Evolutionary conservation across 2,797 vertebrate species (phyloP), one percentile per base, ranked within the genome.

Genomic region (Zonotrichia albicollis): DNA sequence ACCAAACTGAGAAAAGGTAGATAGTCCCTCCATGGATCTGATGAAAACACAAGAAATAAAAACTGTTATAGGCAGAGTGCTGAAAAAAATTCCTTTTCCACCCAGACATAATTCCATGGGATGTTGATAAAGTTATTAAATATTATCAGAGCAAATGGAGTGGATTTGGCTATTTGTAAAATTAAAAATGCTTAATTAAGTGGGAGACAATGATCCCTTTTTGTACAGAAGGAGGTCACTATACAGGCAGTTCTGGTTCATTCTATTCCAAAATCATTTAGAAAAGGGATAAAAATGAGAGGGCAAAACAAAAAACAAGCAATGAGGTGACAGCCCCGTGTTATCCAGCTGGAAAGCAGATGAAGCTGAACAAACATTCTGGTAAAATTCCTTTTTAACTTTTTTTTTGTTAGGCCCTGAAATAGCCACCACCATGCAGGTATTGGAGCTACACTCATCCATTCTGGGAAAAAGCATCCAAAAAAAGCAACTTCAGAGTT

Each of bases 1-100:
- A 66, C 8, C 8, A 0, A 1, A 15, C 36, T 0, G 4, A 21
- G 22, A 3, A 36, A 66, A 62, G 5, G 50, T 11, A 7, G 11
- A 43, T 1, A 21, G 42, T 27, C 8, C 46, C 51, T 66, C 46
- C 43, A 54, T 0, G 0, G 61, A 74, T 38, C 30, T 62, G 38
- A 18, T 78, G 32, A 36, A 94, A 87, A 58, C 21, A 1, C 6
- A 54, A 58, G 26, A 61, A 78, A 71, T 51, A 60, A 81, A 83
- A 61, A 42, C 23, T 12, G 0, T 29, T 60, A 34, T 2, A 81
- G 23, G 14, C 13, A 38, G 0, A 51, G 29, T 51, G 50, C 18
- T 0, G 0, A 42, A 77, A 64, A 83, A 79, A 77, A n/a, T 21
- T 7, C 32, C 12, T 45, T 38, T 79, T 76, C 23, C 19, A 53